phyloP scores from a whole-genome alignment of 2,888 invertebrate genomes.

The Pyrgus malvae region DNA sequence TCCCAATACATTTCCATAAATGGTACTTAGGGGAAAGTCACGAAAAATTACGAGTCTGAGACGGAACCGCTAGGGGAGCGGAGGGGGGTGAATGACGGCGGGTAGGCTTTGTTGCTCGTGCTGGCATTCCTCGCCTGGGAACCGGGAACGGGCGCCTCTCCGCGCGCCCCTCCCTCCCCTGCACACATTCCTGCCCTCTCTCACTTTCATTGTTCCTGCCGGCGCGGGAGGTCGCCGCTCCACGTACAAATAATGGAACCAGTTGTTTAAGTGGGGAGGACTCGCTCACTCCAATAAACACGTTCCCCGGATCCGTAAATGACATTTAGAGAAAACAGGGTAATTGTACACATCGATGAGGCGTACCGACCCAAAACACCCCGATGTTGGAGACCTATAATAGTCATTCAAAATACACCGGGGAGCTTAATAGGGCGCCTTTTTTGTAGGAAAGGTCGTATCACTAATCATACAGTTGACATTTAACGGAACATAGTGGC shows the following conservation, averaged over 20 bases:
- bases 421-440: conserved; percentile 6
- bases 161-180: conserved; percentile 50
- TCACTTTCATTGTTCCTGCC: conserved; percentile 80
- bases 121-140: conserved; percentile 81
- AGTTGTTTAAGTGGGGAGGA: conserved; percentile 61
- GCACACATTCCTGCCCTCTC: conserved; percentile 76
- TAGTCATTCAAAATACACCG: conserved; percentile 10
- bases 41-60: conserved; percentile 69
- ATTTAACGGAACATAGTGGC: conserved; percentile 18
- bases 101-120: conserved; percentile 77
- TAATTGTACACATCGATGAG: conserved; percentile 39
- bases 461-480: conserved; percentile 26
- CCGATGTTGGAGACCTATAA: conserved; percentile 16
- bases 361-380: conserved; percentile 30
- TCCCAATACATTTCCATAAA: conserved; percentile 55
- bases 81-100: conserved; percentile 75
- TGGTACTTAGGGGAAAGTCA: conserved; percentile 61
- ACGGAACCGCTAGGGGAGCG: conserved; percentile 53
- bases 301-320: conserved; percentile 64
- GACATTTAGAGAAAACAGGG: conserved; percentile 59
- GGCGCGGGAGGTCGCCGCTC: conserved; percentile 77
- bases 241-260: conserved; percentile 69
- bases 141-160: conserved; percentile 63
- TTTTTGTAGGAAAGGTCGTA: conserved; percentile 18
- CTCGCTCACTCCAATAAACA: conserved; percentile 68